Percentiles rank a stretch among this genome's conserved stretches.
phyloP scores from a whole-genome alignment of 2,888 invertebrate genomes.

The Physocephala rufipes region DNA sequence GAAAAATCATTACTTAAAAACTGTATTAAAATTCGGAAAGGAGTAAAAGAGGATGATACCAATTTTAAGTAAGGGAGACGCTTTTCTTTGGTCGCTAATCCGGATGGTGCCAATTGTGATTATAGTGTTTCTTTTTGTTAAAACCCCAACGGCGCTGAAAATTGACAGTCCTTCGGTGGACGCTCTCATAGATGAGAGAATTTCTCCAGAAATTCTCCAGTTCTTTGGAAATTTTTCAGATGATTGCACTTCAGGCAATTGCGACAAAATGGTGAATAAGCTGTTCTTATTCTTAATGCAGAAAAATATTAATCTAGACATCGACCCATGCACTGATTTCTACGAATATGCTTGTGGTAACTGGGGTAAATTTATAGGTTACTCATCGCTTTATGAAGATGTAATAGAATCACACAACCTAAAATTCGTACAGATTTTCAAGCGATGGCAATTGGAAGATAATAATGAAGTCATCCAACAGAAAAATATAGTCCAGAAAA shows the following conservation, averaged over 20 bases:
- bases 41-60: too few relatives aligned
- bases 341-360: slow-evolving; percentile 55
- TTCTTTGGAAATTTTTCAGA: slow-evolving; percentile 45
- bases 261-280: slow-evolving; percentile 49
- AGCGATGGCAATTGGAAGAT: slow-evolving; percentile 37
- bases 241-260: slow-evolving; percentile 47
- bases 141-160: not conserved
- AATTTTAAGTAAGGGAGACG: too few relatives aligned
- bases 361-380: slow-evolving; percentile 45
- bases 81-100: too few relatives aligned
- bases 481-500: slow-evolving; percentile 45
- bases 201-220: too few relatives aligned
- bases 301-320: slow-evolving; percentile 47
- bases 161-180: too few relatives aligned
- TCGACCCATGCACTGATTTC: slow-evolving; percentile 54
- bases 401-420: not conserved
- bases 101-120: too few relatives aligned
- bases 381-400: not conserved
- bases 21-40: too few relatives aligned
- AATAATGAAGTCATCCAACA: not conserved
- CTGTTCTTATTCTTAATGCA: slow-evolving; percentile 49
- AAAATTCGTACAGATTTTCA: slow-evolving; percentile 41
- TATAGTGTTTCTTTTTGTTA: slow-evolving; percentile 31
- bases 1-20: too few relatives aligned
- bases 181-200: too few relatives aligned